Evolutionary conservation across 2,797 vertebrate species (phyloP), one percentile per base, ranked within the genome.

Genomic region (Notolepis coatsorum): DNA sequence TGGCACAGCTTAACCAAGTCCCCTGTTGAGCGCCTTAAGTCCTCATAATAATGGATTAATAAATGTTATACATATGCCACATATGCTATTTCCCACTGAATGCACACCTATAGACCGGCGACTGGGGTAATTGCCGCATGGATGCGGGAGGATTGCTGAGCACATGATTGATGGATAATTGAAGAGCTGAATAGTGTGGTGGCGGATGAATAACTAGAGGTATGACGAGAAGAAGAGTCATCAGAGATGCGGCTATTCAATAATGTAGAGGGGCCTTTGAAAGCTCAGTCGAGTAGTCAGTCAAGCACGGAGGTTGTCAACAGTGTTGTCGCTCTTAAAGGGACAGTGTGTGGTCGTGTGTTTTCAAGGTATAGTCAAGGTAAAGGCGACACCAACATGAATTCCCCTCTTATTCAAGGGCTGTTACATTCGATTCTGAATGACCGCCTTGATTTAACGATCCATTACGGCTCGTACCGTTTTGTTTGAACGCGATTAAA

Each of bases 251-350:
- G 77, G 71, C 68, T 82, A 54, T 81, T 90, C 74, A 90, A 90
- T 91, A 89, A 90, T 90, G 87, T 71, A 90, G 80, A 58, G 59
- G 65, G 69, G 39, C 55, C 71, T 81, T 76, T 84, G 69, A 87
- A 87, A 85, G 84, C 82, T 79, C 76, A 71, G 84, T 59, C 41
- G 43, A 76, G 74, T 78, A 71, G 84, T 79, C 65, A 71, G 84
- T 79, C 65, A 65, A 71, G 82, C 70, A n/a, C 54, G 66, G 51
- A 68, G 57, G 59, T 65, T 84, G 72, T 79, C 76, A 75, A 77
- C 82, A 72, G 43, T 72, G 75, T 60, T 50, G 67, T 55, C 50
- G 62, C 71, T 64, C 52, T 75, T 75, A 67, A 80, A 81, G 80
- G 68, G 60, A 68, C 72, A 77, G 68, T 60, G 59, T 67, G 77